phyloP scores from a whole-genome alignment of 2,797 vertebrate genomes.

The Tiaroga cobitis region DNA sequence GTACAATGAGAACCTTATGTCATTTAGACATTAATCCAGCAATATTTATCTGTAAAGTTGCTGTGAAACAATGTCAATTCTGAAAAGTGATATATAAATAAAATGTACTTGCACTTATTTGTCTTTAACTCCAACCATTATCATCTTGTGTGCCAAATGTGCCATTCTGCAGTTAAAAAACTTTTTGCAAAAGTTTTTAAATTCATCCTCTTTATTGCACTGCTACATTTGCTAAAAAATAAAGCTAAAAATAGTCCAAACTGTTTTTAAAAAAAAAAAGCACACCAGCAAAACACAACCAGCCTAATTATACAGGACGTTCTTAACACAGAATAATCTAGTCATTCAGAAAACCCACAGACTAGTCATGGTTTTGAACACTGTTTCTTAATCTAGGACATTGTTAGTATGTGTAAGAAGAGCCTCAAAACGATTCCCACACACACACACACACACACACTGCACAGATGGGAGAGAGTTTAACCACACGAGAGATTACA shows the following conservation, averaged over 20 bases:
- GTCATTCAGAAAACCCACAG: not conserved
- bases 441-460: not conserved
- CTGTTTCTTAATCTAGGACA: not conserved
- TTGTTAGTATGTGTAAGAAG: not conserved
- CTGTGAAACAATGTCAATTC: not conserved
- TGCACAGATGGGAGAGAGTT: constrained; percentile 46
- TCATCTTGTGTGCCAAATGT: not conserved
- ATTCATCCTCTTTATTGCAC: not conserved
- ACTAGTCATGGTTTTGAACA: not conserved
- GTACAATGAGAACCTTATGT: not conserved
- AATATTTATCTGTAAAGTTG: not conserved
- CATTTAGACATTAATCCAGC: too few species aligned
- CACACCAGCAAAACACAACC: not conserved
- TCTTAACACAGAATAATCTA: not conserved
- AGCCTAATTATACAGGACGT: not conserved
- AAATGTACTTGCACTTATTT: not conserved
- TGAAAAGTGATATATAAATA: not conserved
- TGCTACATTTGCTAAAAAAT: not conserved
- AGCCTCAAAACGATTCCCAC: not conserved
- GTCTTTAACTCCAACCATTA: not conserved
- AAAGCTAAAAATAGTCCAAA: not conserved
- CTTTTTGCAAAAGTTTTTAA: not conserved
- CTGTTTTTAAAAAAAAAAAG: not conserved
- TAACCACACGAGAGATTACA: constrained; percentile 48
- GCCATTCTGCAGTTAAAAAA: not conserved